A percentile compares a stretch with the other conserved stretches of the same genome.
Conservation (phyloP, 2,113 vertebrate species). For the Hemiscyllium ocellatum region DNA sequence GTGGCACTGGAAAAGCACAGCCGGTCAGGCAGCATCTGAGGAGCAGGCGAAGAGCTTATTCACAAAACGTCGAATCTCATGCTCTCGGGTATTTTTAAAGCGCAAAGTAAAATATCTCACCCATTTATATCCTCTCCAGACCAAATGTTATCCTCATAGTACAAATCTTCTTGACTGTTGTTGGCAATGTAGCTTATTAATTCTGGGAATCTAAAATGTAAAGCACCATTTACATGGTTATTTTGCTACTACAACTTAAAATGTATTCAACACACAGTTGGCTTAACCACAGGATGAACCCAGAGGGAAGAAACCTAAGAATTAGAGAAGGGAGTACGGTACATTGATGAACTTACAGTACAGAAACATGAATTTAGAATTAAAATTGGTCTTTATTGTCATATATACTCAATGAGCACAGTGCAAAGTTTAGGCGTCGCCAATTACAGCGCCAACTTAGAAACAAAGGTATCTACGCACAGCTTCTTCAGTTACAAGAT, state of each 20-base stretch:
- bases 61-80: no score
- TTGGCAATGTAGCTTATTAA: conserved; percentile 78
- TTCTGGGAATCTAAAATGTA: conserved; percentile 72
- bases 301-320: not conserved
- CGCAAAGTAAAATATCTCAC: conserved; percentile 51
- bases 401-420: no score
- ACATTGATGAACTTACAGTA: not conserved
- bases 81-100: not conserved
- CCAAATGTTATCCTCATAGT: conserved; percentile 97
- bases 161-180: conserved; percentile 88
- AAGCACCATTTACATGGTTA: not conserved
- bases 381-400: no score
- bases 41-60: no score
- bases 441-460: no score
- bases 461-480: no score
- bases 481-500: no score
- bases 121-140: conserved; percentile 81
- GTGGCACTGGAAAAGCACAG: no score
- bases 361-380: no score
- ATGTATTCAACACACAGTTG: not conserved
- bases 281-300: conserved; percentile 18
- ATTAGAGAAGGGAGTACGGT: not conserved
- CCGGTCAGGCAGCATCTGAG: no score
- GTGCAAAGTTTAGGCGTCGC: no score
- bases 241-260: not conserved